Evolutionary conservation across 2,888 invertebrate genomes (phyloP).

Genomic region (Polydrusus pterygomalis): DNA sequence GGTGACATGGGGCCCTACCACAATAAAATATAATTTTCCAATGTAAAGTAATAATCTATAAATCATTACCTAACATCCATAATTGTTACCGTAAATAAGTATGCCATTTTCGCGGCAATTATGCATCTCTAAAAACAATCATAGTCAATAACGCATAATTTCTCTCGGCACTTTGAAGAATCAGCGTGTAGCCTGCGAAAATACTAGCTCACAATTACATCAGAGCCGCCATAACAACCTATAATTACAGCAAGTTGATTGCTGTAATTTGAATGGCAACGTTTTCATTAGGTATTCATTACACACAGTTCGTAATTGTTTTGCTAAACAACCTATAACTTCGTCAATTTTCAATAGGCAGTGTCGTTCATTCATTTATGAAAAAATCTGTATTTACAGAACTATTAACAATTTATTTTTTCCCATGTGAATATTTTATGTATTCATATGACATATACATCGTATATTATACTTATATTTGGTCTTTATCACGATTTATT

Average conservation of each 20-base stretch:
- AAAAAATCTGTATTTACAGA: neutral
- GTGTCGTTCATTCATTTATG: conserved; percentile 16
- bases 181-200: conserved; percentile 53
- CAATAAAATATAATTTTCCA: too few relatives aligned
- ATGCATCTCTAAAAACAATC: neutral
- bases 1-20: too few relatives aligned
- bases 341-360: conserved; percentile 25
- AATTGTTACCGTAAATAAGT: conserved; percentile 2
- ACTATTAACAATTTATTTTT: neutral
- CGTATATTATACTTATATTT: too few relatives aligned
- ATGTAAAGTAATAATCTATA: neutral
- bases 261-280: conserved; percentile 63
- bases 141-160: conserved; percentile 43
- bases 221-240: conserved; percentile 61
- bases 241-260: conserved; percentile 62
- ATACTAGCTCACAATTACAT: conserved; percentile 64
- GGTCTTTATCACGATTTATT: too few relatives aligned
- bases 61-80: conserved; percentile 14
- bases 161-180: conserved; percentile 33
- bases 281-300: conserved; percentile 64
- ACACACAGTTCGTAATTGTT: conserved; percentile 62
- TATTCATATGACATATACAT: too few relatives aligned
- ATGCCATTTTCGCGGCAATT: neutral
- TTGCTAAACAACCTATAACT: conserved; percentile 57
- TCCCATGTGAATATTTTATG: too few relatives aligned